phyloP scores from a whole-genome alignment of 2,797 vertebrate species.

The Vespertilio murinus region DNA sequence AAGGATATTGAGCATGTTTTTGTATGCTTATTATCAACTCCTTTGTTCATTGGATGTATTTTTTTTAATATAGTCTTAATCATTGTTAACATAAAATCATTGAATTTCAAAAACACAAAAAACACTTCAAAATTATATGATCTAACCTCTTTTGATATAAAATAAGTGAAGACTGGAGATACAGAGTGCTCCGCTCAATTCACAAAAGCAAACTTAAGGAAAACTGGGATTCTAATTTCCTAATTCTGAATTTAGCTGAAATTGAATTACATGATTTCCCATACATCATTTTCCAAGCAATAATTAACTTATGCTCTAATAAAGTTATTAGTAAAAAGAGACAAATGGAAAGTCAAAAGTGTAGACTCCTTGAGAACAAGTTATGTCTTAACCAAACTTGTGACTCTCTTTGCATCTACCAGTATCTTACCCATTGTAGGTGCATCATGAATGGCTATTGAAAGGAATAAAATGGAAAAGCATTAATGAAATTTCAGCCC shows the following conservation, averaged over 20 bases:
- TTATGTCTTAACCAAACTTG: background rate
- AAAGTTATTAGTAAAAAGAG: background rate
- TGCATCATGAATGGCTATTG: background rate
- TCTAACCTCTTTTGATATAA: background rate
- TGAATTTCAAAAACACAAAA: background rate
- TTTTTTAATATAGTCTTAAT: background rate
- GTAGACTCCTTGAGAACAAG: background rate
- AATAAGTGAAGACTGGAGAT: background rate
- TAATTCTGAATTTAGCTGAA: conserved; percentile 36
- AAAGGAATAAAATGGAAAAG: background rate
- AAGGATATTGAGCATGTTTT: background rate
- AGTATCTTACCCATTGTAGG: background rate
- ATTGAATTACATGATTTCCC: background rate
- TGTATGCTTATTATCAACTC: background rate
- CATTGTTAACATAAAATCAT: background rate
- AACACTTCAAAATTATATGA: background rate
- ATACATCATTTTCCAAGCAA: background rate
- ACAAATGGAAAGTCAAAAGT: background rate
- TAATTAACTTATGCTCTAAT: conserved; percentile 15
- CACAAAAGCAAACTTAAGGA: background rate
- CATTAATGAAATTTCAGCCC: background rate
- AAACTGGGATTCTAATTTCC: background rate
- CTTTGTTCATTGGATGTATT: background rate
- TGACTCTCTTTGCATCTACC: background rate
- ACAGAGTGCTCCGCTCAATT: background rate